These are phyloP conservation scores for Equus quagga DNA, from an alignment of 2,113 vertebrate species.

Conservation along the genomic window DNA sequence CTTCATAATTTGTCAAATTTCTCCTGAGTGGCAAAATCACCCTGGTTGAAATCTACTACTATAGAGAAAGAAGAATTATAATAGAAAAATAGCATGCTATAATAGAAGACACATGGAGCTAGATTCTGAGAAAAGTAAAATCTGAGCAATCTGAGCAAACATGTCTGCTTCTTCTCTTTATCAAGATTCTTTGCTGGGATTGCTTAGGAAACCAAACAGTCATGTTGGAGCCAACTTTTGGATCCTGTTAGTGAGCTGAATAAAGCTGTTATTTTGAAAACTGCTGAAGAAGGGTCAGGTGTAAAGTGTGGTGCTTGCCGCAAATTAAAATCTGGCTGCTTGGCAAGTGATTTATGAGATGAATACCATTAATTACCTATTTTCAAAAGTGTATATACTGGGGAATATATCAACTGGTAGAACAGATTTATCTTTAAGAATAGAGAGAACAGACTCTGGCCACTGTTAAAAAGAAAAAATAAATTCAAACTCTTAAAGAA, in stretches of 20 bases:
- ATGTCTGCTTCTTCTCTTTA: not conserved
- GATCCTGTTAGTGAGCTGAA: not conserved
- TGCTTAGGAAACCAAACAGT: not conserved
- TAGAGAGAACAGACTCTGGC: not conserved
- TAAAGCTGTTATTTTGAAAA: slow-evolving; percentile 33
- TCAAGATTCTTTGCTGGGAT: not conserved
- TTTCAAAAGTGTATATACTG: not conserved
- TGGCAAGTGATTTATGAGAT: not conserved
- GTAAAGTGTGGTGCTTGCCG: not conserved
- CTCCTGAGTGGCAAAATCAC: not conserved
- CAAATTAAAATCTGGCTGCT: slow-evolving; percentile 49
- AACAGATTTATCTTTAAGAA: not conserved
- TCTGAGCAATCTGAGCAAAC: not conserved
- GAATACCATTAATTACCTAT: not conserved
- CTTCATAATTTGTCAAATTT: not conserved
- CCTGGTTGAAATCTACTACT: not conserved
- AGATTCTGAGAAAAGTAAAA: not conserved
- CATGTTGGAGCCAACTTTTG: not conserved
- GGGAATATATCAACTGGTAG: not conserved
- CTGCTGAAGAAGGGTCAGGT: not conserved
- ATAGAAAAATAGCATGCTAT: not conserved
- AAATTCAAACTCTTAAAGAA: not conserved
- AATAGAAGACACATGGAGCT: not conserved
- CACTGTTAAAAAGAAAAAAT: not conserved
- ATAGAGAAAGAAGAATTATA: not conserved